Percentiles rank a stretch among this genome's conserved stretches.
Evolutionary conservation across 2,113 vertebrate genomes (phyloP).

Genomic region (Ammodytes dubius): DNA sequence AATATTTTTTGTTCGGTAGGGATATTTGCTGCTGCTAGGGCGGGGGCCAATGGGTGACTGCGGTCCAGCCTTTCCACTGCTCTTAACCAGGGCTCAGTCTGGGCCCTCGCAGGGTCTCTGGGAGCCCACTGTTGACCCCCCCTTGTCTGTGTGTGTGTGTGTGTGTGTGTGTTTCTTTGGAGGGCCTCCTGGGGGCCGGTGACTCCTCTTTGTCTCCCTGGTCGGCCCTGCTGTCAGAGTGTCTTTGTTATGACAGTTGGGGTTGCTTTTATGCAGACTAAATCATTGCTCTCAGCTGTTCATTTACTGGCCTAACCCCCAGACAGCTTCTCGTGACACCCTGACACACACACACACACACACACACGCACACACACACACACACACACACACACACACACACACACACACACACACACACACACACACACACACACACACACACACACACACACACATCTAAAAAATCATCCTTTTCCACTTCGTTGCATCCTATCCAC

Average conservation of each 20-base stretch:
- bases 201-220: slow-evolving; percentile 81
- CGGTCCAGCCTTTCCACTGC: slow-evolving; percentile 56
- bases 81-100: slow-evolving; percentile 63
- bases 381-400: slow-evolving; percentile 36
- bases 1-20: not conserved
- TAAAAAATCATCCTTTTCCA: slow-evolving; percentile 38
- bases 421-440: slow-evolving; percentile 39
- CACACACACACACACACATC: slow-evolving; percentile 20
- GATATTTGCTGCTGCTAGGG: slow-evolving; percentile 15
- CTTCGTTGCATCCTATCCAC: slow-evolving; percentile 23
- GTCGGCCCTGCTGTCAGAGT: slow-evolving; percentile 77
- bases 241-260: slow-evolving; percentile 89
- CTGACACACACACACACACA: slow-evolving; percentile 50
- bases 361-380: slow-evolving; percentile 42
- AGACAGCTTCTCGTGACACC: slow-evolving; percentile 73
- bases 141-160: slow-evolving; percentile 72
- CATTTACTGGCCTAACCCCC: slow-evolving; percentile 84
- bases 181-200: slow-evolving; percentile 71
- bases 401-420: slow-evolving; percentile 28
- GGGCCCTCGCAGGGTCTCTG: slow-evolving; percentile 59
- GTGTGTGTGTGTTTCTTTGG: slow-evolving; percentile 60
- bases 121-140: slow-evolving; percentile 68
- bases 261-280: slow-evolving; percentile 85
- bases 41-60: slow-evolving; percentile 25
- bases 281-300: slow-evolving; percentile 88